phyloP scores from a whole-genome alignment of 2,113 vertebrate species.

The Aegotheles bennettii region DNA sequence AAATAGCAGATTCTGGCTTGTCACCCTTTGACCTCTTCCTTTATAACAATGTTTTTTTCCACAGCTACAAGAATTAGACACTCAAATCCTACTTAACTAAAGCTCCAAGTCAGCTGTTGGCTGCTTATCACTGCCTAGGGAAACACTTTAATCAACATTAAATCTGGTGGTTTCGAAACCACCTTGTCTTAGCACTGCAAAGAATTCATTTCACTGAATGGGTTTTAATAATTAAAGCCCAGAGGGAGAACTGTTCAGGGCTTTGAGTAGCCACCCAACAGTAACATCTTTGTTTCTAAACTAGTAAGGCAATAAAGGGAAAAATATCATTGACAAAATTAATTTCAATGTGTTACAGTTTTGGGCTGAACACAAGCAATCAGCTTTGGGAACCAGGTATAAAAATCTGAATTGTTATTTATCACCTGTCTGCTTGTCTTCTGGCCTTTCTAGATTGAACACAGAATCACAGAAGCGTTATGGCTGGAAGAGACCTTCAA shows the following conservation, averaged over 20 bases:
- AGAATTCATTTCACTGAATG: background rate
- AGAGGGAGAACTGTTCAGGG: background rate
- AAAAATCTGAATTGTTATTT: background rate
- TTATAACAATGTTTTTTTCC: background rate
- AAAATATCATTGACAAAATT: background rate
- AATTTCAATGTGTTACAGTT: background rate
- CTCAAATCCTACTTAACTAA: background rate
- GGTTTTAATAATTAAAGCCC: slow-evolving; percentile 6
- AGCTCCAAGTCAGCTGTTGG: background rate
- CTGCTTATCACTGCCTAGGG: background rate
- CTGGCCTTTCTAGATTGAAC: too few species aligned
- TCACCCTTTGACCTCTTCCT: background rate
- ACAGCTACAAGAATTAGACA: background rate
- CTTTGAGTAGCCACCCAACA: background rate
- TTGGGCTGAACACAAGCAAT: background rate
- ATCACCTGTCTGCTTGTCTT: background rate
- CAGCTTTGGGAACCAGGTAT: background rate
- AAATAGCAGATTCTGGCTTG: background rate
- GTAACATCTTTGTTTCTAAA: background rate
- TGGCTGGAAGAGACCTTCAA: too few species aligned
- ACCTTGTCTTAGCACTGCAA: background rate
- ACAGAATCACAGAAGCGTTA: too few species aligned
- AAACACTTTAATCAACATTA: background rate
- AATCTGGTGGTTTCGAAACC: background rate
- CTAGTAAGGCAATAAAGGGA: background rate